Base-by-base conservation (phyloP, 2,888 invertebrate genomes). In the Tolmerus cingulatus region DNA sequence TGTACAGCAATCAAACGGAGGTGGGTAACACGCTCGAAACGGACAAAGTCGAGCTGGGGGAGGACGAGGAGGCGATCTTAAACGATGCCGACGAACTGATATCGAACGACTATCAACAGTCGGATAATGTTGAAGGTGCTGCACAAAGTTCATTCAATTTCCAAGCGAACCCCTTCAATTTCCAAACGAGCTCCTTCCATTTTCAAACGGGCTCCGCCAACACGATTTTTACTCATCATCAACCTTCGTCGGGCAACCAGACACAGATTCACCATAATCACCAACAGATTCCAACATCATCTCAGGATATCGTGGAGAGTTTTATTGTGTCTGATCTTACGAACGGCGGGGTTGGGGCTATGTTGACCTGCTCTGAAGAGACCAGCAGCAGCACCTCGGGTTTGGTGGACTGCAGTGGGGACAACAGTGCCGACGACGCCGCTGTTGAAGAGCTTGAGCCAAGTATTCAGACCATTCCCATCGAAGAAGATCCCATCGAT, bases 401-500 rank as follows among this genome's bases (percentile, higher is more conserved):
- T 89, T 89, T 93, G 82, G 92, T 93, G 77, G 91, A 92, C 87
- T 90, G 89, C 84, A 78, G 85, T 78, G 77, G 84, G 27, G 88
- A 88, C 76, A 88, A 88, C 87, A 89, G 88, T 77, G 88, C 85
- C 19, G 89, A 88, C 66, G 87, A 87, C 82, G 87, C 88, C 23
- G 88, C 81, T 76, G 88, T 89, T 66, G 89, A 89, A 74, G 89
- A 89, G 55, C 81, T 89, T 77, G 89, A 92, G 92, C 91, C 90
- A 89, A 91, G 92, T 91, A 87, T 91, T 91, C 88, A 90, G 87
- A 90, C 91, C 89, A 92, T 91, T 87, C 91, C 91, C n/a, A 92
- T 92, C 55, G 94, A 94, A 87, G 94, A 94, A 86, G 94, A 93
- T 90, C 93, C 93, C 5, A 93, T 95, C 90, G 95, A 95, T 92